Evolutionary conservation across 2,888 invertebrate genomes (phyloP), one percentile per base, ranked within the genome.

Genomic region (Meta bourneti): DNA sequence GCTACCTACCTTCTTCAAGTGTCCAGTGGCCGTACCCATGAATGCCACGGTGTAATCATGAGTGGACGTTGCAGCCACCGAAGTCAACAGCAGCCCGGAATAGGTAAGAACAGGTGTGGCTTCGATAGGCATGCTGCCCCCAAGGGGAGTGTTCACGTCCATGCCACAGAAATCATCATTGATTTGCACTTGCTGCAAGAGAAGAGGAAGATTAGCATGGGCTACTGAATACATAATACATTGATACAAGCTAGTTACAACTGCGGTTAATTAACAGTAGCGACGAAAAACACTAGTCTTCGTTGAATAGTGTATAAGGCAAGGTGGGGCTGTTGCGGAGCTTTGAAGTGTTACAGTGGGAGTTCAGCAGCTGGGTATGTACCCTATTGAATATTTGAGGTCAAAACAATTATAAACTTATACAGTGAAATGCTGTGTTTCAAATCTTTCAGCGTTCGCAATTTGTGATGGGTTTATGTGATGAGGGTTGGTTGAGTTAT

Each of bases 21-120:
- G 97, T 75, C 99, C 99, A 94, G 97, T 96, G 91, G 96, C 96
- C 19, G 99, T 99, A 77, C 99, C 99, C 93, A 99, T 97, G 95
- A 99, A 99, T 83, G 98, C 99, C 78, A 99, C 99, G 20, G 99
- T 99, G 95, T 98, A 98, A 94, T 98, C 98, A 93, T 98, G 98
- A 34, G 98, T 98, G 79, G 98, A 98, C 20, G 98, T 98, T 86
- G 98, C 98, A n/a, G 98, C 98, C 71, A 99, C 98, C 34, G 99
- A 97, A 13, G 99, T 98, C 93, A 98, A 96, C 94, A 97, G 96
- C 93, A 97, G 94, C 52, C 94, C 97, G 93, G 96, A 96, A 95
- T 98, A 98, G 93, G 97, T 96, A 71, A 98, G 96, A 87, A 98
- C 98, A 51, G 99, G 98, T 87, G 97, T 96, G 0, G 98, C 97